phyloP scores from a whole-genome alignment of 1,140 invertebrate genomes.

The Bombus huntii region DNA sequence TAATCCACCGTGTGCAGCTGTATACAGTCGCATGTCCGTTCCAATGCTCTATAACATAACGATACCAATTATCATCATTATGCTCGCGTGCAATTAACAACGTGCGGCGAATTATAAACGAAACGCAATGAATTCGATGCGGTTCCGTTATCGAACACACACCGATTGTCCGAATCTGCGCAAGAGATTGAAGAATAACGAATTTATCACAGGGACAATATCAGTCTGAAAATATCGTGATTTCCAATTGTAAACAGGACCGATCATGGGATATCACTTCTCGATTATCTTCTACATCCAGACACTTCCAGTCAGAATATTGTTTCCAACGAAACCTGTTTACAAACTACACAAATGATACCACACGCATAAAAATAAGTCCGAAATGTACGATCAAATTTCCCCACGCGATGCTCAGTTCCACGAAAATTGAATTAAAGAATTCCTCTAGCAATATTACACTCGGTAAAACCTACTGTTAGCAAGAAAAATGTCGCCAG shows the following conservation, averaged over 20 bases:
- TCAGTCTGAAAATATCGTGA: background rate
- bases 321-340: background rate
- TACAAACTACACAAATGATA: too few species aligned
- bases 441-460: too few species aligned
- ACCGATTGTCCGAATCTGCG: background rate
- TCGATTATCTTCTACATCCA: background rate
- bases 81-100: slow-evolving; percentile 9
- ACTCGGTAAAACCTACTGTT: too few species aligned
- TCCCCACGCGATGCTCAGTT: too few species aligned
- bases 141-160: slow-evolving; percentile 5
- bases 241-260: background rate
- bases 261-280: background rate
- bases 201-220: background rate
- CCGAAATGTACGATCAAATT: too few species aligned
- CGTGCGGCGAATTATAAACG: slow-evolving; percentile 6
- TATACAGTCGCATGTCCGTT: background rate
- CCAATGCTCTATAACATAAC: slow-evolving; percentile 6
- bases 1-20: background rate
- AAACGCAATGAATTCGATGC: slow-evolving; percentile 27
- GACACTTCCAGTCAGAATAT: background rate
- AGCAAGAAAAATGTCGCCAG: too few species aligned
- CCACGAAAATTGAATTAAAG: too few species aligned
- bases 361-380: too few species aligned
- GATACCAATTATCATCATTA: slow-evolving; percentile 21
- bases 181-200: background rate